A percentile compares a stretch with the other conserved stretches of the same genome.
These are phyloP conservation scores for Drosophila parvula DNA, from an alignment of 1,140 invertebrate species.

Conservation along the genomic window DNA sequence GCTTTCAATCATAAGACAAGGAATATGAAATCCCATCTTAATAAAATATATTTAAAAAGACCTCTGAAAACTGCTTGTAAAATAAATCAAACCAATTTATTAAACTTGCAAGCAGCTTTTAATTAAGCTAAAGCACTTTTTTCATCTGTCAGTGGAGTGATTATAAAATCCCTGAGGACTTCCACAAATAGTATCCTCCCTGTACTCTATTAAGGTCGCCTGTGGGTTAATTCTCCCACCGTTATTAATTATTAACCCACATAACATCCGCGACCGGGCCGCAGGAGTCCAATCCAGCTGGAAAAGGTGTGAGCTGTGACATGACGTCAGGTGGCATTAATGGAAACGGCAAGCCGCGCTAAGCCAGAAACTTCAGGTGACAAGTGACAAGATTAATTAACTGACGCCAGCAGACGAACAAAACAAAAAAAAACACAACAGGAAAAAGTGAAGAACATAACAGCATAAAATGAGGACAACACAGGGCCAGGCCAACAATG, in stretches of 20 bases:
- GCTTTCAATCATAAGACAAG: too few relatives aligned
- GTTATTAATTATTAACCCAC: constrained; percentile 47
- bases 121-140: background rate
- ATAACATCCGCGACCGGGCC: constrained; percentile 7
- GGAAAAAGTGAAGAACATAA: constrained; percentile 3
- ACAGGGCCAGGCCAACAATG: constrained; percentile 25
- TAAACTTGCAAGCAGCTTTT: background rate
- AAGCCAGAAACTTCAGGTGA: constrained; percentile 63
- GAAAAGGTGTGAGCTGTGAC: constrained; percentile 45
- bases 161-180: background rate
- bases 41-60: too few relatives aligned
- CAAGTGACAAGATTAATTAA: constrained; percentile 77
- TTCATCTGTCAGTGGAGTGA: background rate
- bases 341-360: constrained; percentile 46
- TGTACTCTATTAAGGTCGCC: constrained; percentile 19
- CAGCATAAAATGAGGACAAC: constrained; percentile 22
- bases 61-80: too few relatives aligned
- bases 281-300: constrained; percentile 12
- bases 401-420: constrained; percentile 43
- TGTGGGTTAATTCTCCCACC: constrained; percentile 20
- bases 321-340: constrained; percentile 70
- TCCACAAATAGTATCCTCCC: background rate
- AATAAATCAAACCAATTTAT: background rate
- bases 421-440: constrained; percentile 12
- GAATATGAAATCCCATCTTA: too few relatives aligned